Evolutionary conservation across 2,113 vertebrate species (phyloP).

Genomic region (Chunga burmeisteri): DNA sequence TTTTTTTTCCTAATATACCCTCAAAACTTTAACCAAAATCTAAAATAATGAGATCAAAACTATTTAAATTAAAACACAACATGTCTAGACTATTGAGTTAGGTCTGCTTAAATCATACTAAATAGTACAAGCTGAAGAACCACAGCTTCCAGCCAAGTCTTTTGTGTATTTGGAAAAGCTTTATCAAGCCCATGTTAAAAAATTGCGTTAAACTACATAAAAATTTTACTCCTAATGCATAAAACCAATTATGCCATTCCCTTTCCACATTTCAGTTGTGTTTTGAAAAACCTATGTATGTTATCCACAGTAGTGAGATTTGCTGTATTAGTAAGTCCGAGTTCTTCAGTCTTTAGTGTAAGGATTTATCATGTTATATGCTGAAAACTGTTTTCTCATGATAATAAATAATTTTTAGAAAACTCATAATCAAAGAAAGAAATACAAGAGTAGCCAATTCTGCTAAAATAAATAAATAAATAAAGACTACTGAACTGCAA

Average conservation of each 20-base stretch:
- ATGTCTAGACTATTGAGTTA: conserved; percentile 25
- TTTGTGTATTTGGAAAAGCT: conserved; percentile 10
- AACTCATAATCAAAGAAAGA: background rate
- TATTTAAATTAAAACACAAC: conserved; percentile 42
- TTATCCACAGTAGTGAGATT: background rate
- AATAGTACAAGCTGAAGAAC: background rate
- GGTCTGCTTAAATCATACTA: background rate
- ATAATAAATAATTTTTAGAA: background rate
- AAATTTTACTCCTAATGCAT: background rate
- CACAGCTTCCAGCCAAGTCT: background rate
- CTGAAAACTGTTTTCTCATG: background rate
- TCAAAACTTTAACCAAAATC: conserved; percentile 34
- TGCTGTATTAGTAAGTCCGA: background rate
- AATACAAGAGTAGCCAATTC: background rate
- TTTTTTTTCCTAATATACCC: background rate
- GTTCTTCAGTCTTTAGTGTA: background rate
- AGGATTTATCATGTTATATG: background rate
- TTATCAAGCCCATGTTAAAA: background rate
- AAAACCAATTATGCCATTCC: background rate
- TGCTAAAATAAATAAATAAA: background rate
- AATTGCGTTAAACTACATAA: background rate
- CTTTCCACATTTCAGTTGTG: background rate
- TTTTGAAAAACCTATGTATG: background rate
- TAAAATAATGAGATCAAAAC: conserved; percentile 49
- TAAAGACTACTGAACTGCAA: background rate